A percentile compares a stretch with the other conserved stretches of the same genome.
Evolutionary conservation across 2,113 vertebrate genomes (phyloP).

Genomic region (Podarcis muralis): DNA sequence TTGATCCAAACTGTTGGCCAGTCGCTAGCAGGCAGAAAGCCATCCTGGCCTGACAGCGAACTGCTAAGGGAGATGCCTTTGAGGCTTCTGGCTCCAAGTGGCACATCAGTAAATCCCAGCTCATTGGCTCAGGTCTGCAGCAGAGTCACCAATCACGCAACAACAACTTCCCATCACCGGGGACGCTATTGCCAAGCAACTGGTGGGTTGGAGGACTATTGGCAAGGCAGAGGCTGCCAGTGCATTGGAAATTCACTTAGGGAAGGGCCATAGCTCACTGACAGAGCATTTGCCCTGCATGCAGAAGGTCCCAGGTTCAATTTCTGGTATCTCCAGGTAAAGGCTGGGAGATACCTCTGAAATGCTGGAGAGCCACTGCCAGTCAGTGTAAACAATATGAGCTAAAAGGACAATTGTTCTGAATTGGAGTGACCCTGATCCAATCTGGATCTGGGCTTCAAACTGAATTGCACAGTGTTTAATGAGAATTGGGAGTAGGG

Average conservation of each 20-base stretch:
- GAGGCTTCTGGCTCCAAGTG: background rate
- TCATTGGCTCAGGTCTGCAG: background rate
- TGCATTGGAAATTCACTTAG: background rate
- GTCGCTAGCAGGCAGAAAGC: background rate
- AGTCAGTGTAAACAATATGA: too few species aligned
- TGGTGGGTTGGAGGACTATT: background rate
- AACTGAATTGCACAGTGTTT: too few species aligned
- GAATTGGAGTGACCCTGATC: too few species aligned
- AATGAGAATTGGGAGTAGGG: too few species aligned
- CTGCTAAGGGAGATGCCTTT: conserved; percentile 20
- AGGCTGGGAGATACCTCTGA: too few species aligned
- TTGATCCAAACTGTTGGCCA: background rate
- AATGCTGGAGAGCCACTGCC: too few species aligned
- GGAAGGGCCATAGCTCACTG: too few species aligned
- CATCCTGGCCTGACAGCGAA: conserved; percentile 8
- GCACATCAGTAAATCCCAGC: conserved; percentile 37
- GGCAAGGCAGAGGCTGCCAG: background rate
- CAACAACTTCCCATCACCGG: background rate
- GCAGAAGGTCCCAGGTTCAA: too few species aligned
- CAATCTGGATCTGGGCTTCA: too few species aligned
- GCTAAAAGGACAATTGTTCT: too few species aligned
- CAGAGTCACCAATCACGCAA: background rate
- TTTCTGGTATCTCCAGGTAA: too few species aligned
- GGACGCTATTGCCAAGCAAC: background rate
- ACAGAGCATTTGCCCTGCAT: too few species aligned